Percentiles rank a stretch among this genome's conserved stretches.
Conservation (phyloP, 2,888 invertebrate species). For the Stictocephala bisonia region DNA sequence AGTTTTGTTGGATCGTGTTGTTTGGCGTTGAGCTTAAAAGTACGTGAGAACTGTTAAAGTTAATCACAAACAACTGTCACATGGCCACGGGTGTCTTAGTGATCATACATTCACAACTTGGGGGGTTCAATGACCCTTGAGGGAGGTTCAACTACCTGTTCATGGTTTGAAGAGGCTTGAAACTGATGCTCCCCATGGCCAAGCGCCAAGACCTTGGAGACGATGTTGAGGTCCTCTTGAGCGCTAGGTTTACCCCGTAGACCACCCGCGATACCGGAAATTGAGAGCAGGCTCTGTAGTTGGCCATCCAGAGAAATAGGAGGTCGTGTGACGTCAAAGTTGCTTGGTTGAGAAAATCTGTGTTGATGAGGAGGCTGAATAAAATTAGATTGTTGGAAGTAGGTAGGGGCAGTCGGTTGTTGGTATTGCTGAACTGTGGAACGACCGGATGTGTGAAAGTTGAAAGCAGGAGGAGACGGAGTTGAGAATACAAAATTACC, state of each 20-base stretch:
- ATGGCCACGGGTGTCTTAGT: constrained; percentile 14
- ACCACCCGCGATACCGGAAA: constrained; percentile 72
- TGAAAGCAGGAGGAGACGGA: constrained; percentile 4
- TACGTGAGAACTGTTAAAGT: no score
- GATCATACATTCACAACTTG: constrained; percentile 7
- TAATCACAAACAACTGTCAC: neutral
- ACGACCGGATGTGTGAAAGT: constrained; percentile 1
- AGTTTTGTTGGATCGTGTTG: no score
- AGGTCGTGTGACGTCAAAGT: constrained; percentile 48
- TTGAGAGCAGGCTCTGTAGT: constrained; percentile 73
- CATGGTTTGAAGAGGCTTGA: constrained; percentile 35
- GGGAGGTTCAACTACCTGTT: constrained; percentile 39
- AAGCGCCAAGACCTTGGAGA: constrained; percentile 82
- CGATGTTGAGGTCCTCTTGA: constrained; percentile 82
- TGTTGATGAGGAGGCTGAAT: constrained; percentile 5
- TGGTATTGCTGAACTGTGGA: neutral
- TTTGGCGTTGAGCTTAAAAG: no score
- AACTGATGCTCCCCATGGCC: constrained; percentile 72
- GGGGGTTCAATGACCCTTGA: constrained; percentile 48
- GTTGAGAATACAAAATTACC: constrained; percentile 71
- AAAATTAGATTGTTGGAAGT: constrained; percentile 11
- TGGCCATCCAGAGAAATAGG: constrained; percentile 69
- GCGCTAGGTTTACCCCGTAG: constrained; percentile 65
- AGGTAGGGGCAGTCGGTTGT: constrained; percentile 13
- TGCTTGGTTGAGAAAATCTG: constrained; percentile 4